Evolutionary conservation across 2,888 invertebrate species (phyloP), one percentile per base, ranked within the genome.

Genomic region (Fabriciana adippe): DNA sequence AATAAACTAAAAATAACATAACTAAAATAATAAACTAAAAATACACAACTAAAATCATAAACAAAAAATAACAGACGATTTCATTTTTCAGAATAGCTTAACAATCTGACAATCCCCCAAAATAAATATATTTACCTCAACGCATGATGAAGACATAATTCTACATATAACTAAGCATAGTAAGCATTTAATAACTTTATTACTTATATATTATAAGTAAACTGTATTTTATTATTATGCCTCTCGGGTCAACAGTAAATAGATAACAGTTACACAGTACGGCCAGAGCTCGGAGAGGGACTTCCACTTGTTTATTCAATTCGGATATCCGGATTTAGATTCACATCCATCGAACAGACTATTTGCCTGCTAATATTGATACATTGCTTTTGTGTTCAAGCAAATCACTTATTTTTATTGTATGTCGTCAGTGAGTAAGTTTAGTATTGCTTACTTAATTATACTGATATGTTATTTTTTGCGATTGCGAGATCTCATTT

Each of bases 241-340:
- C n/a, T 21, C 26, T 14, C 57, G 45, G 18, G 45, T 47, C 21
- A 57, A 57, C 4, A 41, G 15, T 56, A 56, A 6, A 35, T 57
- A 57, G 18, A 57, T 47, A n/a, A 21, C 26, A 57, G 57, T 45
- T 57, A 45, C 21, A 47, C 26, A 59, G 11, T 8, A 59, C 48
- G 47, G 26, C 47, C 26, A 55, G 14, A 53, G 64, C 57, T 65
- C 47, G 31, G 53, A 54, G 48, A 59, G 65, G 45, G 57, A 47
- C 47, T 57, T 59, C 45, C 18, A 47, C 60, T 35, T 60, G 60
- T 66, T 60, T 66, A 55, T 66, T 60, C 66, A 60, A 60, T 31
- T 11, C 60, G 60, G 59, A 66, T 60, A 55, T 66, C 59, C 66
- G 60, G 51, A 61, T 51, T 50, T 61, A 51, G 60, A 41, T 50